A percentile compares a stretch with the other conserved stretches of the same genome.
Conservation (phyloP, 2,113 vertebrate genomes). For the Oryzias celebensis region DNA sequence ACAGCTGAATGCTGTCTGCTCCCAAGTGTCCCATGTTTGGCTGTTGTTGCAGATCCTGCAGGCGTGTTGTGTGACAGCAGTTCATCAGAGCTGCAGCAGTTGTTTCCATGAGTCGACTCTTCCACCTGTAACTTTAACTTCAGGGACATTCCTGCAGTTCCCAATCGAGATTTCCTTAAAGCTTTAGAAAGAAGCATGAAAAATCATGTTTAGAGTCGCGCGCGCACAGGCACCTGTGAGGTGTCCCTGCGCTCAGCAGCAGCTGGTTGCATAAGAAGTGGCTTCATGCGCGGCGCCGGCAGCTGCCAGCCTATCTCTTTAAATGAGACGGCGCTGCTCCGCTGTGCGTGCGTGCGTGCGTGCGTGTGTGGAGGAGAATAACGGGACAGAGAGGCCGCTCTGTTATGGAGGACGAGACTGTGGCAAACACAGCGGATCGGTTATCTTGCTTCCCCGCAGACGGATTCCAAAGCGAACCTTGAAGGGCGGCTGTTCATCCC, state of each 20-base stretch:
- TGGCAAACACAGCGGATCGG: constrained; percentile 25
- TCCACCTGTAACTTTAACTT: too few relatives aligned
- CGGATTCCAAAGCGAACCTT: neutral
- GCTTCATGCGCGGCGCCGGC: constrained; percentile 35
- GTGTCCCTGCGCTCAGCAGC: constrained; percentile 1
- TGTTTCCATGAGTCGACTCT: too few relatives aligned
- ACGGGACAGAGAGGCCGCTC: constrained; percentile 56
- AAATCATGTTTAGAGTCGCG: neutral
- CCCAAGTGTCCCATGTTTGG: too few relatives aligned
- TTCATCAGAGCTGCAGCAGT: too few relatives aligned
- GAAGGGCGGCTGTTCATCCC: neutral
- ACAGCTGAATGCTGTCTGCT: too few relatives aligned
- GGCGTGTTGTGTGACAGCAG: too few relatives aligned
- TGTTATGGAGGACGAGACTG: constrained; percentile 53
- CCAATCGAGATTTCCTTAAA: too few relatives aligned
- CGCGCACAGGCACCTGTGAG: neutral
- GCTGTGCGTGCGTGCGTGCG: constrained; percentile 29
- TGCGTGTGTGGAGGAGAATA: constrained; percentile 46
- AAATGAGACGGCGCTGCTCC: constrained; percentile 57
- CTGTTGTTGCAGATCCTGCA: too few relatives aligned
- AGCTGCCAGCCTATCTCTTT: constrained; percentile 66
- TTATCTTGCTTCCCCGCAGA: neutral
- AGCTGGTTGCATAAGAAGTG: constrained; percentile 61
- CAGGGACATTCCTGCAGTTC: too few relatives aligned
- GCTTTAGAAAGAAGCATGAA: too few relatives aligned